phyloP scores from a whole-genome alignment of 2,797 vertebrate genomes.

The Micromesistius poutassou region DNA sequence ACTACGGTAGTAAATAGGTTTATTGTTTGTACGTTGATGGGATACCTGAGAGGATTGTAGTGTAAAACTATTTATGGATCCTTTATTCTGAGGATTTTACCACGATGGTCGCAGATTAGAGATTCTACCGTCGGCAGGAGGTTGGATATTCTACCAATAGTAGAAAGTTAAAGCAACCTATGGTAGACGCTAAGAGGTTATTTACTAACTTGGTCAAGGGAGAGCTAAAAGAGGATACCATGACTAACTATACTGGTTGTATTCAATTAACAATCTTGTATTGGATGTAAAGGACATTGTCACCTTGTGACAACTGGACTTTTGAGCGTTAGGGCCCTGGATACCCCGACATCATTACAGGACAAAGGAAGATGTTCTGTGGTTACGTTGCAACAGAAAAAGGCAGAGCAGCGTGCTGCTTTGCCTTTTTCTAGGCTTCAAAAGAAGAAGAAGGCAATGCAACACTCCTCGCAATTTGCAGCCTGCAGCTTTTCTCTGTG shows the following conservation, averaged over 20 bases:
- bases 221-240: neutral
- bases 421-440: too few relatives aligned
- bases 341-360: neutral
- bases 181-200: neutral
- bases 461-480: neutral
- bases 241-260: neutral
- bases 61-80: neutral
- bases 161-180: neutral
- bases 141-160: neutral
- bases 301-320: neutral
- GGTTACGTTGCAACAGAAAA: too few relatives aligned
- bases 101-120: too few relatives aligned
- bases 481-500: neutral
- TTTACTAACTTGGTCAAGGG: neutral
- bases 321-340: neutral
- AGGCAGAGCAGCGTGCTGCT: too few relatives aligned
- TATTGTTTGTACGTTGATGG: neutral
- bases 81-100: neutral
- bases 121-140: neutral
- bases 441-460: too few relatives aligned
- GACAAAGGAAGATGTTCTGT: too few relatives aligned
- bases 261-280: neutral
- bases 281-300: neutral
- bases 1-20: neutral
- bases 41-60: neutral